Percentiles rank a stretch among this genome's conserved stretches.
Conservation (phyloP, 2,888 invertebrate species). For the Napeogenes sylphis region DNA sequence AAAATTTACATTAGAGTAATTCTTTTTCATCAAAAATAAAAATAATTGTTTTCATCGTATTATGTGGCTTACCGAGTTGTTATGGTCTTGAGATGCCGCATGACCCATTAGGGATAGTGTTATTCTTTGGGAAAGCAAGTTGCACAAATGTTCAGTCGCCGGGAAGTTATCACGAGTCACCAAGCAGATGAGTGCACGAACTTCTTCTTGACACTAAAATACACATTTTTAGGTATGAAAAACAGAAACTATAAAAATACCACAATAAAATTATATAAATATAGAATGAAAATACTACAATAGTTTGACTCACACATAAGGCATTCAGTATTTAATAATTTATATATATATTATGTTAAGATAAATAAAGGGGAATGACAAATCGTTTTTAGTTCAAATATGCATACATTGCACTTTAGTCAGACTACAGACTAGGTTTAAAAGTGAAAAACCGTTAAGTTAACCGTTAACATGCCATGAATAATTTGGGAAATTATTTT, state of each 20-base stretch:
- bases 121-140: conserved; percentile 88
- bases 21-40: neutral
- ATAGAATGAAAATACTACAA: too few relatives aligned
- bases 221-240: conserved; percentile 4
- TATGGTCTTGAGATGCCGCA: conserved; percentile 80
- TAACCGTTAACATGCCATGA: too few relatives aligned
- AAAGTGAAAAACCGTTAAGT: too few relatives aligned
- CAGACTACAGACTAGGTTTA: too few relatives aligned
- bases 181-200: conserved; percentile 90
- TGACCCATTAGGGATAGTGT: conserved; percentile 88
- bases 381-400: too few relatives aligned
- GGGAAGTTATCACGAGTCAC: conserved; percentile 91
- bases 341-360: too few relatives aligned
- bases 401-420: too few relatives aligned
- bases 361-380: too few relatives aligned
- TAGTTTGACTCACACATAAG: neutral
- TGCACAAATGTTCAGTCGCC: conserved; percentile 90
- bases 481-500: too few relatives aligned
- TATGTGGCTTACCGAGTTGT: conserved; percentile 61
- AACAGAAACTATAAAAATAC: neutral
- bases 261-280: too few relatives aligned
- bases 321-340: neutral
- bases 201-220: conserved; percentile 88
- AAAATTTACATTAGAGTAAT: neutral
- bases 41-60: neutral